Percentiles rank a stretch among this genome's conserved stretches.
These are phyloP conservation scores for Chloropsis hardwickii DNA, from an alignment of 2,113 vertebrate species.

Conservation along the genomic window DNA sequence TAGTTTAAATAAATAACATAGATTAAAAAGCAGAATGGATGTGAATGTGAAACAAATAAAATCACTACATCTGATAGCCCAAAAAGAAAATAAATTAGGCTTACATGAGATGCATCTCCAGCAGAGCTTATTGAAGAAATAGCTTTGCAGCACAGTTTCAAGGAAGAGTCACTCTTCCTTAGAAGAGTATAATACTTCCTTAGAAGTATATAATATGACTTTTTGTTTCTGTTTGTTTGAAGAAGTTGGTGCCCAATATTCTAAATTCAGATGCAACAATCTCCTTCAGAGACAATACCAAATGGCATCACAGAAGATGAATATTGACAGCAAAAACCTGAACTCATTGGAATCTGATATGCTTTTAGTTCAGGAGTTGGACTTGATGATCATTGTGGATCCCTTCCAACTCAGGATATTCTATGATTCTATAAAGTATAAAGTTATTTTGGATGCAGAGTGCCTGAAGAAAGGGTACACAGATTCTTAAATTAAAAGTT, in stretches of 20 bases:
- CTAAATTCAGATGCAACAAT: not conserved
- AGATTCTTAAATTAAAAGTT: not conserved
- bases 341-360: not conserved
- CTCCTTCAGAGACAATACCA: not conserved
- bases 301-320: not conserved
- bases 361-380: not conserved
- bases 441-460: not conserved
- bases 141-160: not conserved
- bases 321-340: not conserved
- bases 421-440: not conserved
- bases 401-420: not conserved
- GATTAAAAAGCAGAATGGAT: not conserved
- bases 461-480: not conserved
- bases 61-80: not conserved
- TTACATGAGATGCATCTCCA: not conserved
- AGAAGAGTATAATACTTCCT: not conserved
- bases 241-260: not conserved
- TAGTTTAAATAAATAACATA: not conserved
- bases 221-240: not conserved
- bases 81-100: not conserved
- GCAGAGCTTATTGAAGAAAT: not conserved
- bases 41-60: not conserved
- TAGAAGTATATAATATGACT: not conserved
- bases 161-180: not conserved
- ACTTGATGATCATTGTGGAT: not conserved